Evolutionary conservation across 2,113 vertebrate genomes (phyloP), one percentile per base, ranked within the genome.

Genomic region (Rhadina sibilatrix): DNA sequence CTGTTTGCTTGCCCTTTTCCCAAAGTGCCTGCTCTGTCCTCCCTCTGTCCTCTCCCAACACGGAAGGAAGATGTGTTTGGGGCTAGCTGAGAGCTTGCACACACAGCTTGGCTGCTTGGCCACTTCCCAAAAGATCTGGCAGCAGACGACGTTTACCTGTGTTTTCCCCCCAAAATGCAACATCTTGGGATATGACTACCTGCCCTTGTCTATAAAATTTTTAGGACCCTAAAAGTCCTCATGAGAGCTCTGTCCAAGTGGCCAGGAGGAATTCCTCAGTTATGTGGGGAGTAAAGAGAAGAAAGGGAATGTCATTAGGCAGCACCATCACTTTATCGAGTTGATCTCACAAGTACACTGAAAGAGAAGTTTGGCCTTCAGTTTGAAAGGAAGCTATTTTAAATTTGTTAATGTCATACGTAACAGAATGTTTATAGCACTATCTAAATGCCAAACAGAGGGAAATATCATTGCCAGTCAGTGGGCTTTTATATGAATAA

Each of bases 401-500:
- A 38, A 71, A 42, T 54, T 86, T 79, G 42, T 82, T 94, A 59
- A 49, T 64, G 49, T 81, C 63, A 56, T 40, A 60, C 28, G 44
- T 72, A 80, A 44, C 28, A 63, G 33, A 80, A 70, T 83, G 71
- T 87, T 83, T 83, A 80, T 89, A 59, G n/a, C 66, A 27, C 87
- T 74, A 69, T 81, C 56, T 94, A 94, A 95, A 93, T 37, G 90
- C 65, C 65, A 83, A 93, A 60, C 16, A 38, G 80, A 59, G 47
- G 42, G 76, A 96, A 87, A 75, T 93, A 79, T 59, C 61, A 47
- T 28, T 86, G 17, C 57, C 64, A 50, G 59, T n/a, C 49, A 81
- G 23, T 19, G 21, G 23, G n/a, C 23, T 47, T 96, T 86, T 84
- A 85, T 60, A 79, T 47, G 70, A 49, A 22, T 63, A 24, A 57